A percentile compares a stretch with the other conserved stretches of the same genome.
phyloP scores from a whole-genome alignment of 2,888 invertebrate genomes.

The Barypeithes pellucidus region DNA sequence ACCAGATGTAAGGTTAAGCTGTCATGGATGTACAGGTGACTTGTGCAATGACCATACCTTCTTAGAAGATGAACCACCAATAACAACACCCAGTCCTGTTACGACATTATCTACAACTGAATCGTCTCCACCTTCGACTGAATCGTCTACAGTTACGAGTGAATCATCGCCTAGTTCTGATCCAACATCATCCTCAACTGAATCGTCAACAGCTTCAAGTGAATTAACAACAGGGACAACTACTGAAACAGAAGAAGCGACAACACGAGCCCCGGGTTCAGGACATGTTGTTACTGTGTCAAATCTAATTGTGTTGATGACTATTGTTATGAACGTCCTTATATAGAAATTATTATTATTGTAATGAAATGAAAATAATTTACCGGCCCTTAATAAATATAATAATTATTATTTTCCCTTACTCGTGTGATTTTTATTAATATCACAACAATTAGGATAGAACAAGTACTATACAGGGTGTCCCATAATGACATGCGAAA shows the following conservation, averaged over 20 bases:
- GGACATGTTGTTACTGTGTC: background rate
- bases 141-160: background rate
- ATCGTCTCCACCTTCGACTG: background rate
- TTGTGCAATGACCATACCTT: constrained; percentile 37
- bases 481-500: no score
- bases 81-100: background rate
- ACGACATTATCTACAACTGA: background rate
- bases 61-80: constrained; percentile 7
- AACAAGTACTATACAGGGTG: no score
- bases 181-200: background rate
- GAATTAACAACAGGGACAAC: background rate
- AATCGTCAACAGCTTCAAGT: background rate
- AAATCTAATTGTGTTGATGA: background rate
- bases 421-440: no score
- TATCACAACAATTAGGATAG: no score
- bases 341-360: no score
- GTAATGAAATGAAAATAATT: no score
- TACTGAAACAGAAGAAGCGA: background rate
- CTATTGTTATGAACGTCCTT: background rate
- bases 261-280: background rate
- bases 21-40: constrained; percentile 32
- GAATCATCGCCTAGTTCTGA: background rate
- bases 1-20: constrained; percentile 30
- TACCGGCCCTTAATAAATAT: no score
- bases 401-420: no score